Conservation (phyloP, 2,797 vertebrate species). For the Pseudochaenichthys georgianus region DNA sequence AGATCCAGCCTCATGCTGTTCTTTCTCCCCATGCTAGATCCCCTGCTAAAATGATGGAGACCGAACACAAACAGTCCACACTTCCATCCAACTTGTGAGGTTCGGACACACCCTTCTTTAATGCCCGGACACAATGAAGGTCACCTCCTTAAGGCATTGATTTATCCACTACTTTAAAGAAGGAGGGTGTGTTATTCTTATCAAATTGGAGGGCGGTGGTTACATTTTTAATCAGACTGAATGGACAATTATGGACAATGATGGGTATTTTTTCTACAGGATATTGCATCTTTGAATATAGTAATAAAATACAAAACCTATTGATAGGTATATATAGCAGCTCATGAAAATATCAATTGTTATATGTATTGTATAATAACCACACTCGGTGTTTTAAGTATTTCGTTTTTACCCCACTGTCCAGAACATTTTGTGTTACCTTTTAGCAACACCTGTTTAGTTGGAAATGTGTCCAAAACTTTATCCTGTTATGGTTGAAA, state of each 20-base stretch:
- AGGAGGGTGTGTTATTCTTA: conserved; percentile 72
- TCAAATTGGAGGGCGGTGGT: conserved; percentile 49
- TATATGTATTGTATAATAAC: conserved; percentile 74
- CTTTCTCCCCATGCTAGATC: conserved; percentile 79
- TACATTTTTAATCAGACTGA: conserved; percentile 72
- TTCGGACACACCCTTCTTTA: conserved; percentile 77
- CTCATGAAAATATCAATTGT: conserved; percentile 67
- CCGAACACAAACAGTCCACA: conserved; percentile 89
- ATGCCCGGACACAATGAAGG: conserved; percentile 56
- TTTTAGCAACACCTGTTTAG: conserved; percentile 59
- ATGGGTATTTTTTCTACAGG: conserved; percentile 67
- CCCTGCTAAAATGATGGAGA: conserved; percentile 81
- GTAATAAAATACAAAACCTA: conserved; percentile 57
- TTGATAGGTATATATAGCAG: conserved; percentile 66
- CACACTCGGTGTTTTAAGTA: conserved; percentile 58
- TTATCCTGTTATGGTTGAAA: conserved; percentile 67
- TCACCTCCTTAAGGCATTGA: conserved; percentile 28
- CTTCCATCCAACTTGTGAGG: conserved; percentile 96
- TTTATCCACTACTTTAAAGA: conserved; percentile 43
- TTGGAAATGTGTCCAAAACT: conserved; percentile 46
- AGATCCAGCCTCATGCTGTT: conserved; percentile 59
- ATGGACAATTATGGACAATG: conserved; percentile 56
- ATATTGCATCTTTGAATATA: conserved; percentile 70
- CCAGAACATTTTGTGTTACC: conserved; percentile 50
- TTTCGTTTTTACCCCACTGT: conserved; percentile 65